These are phyloP conservation scores for Albula goreensis DNA, from an alignment of 2,113 vertebrate species.

Conservation along the genomic window DNA sequence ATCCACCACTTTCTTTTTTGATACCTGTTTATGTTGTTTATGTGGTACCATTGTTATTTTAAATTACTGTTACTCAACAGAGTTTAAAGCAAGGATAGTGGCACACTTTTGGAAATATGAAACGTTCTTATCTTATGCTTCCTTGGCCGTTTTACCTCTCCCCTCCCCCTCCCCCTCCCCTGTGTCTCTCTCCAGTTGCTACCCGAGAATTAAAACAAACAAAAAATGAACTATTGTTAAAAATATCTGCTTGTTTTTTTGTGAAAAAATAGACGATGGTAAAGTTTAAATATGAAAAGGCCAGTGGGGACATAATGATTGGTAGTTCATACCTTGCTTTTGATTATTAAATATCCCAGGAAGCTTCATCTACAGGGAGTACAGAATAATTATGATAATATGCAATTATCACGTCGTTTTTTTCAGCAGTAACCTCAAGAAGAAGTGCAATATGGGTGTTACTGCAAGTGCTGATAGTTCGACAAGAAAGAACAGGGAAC, in stretches of 20 bases:
- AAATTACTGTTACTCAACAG: not conserved
- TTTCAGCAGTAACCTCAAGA: conserved; percentile 70
- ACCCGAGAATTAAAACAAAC: not conserved
- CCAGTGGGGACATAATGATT: conserved; percentile 68
- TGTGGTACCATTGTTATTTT: not conserved
- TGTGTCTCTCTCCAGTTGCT: not conserved
- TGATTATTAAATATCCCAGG: conserved; percentile 80
- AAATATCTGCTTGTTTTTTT: conserved; percentile 41
- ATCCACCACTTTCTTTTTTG: not conserved
- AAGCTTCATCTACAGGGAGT: conserved; percentile 75
- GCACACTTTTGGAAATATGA: not conserved
- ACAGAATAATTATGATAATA: conserved; percentile 93
- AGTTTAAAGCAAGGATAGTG: not conserved
- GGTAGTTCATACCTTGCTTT: conserved; percentile 70
- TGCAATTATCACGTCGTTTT: conserved; percentile 89
- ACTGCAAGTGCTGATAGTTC: conserved; percentile 44
- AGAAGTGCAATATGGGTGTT: conserved; percentile 56
- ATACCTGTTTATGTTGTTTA: not conserved
- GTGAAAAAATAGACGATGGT: conserved; percentile 3
- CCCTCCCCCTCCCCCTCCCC: too few relatives aligned
- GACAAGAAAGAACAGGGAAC: conserved; percentile 35
- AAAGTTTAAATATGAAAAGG: conserved; percentile 40
- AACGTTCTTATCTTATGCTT: not conserved
- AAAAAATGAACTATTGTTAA: not conserved
- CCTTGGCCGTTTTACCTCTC: not conserved